Evolutionary conservation across 1,140 invertebrate genomes (phyloP).

Genomic region (Oryzaephilus surinamensis): DNA sequence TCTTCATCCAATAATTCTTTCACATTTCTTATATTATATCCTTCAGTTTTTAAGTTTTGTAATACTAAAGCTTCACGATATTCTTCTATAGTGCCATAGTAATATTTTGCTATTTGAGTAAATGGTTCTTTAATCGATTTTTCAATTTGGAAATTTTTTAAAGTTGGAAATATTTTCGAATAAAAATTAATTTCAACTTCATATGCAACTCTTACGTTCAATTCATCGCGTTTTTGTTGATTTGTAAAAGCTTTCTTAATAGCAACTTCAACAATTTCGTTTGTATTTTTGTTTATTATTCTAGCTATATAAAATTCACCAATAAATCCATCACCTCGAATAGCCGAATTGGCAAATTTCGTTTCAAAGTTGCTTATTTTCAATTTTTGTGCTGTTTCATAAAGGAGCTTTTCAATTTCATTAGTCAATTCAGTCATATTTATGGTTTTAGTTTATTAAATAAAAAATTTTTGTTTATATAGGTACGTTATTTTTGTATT

Average conservation of each 20-base stretch:
- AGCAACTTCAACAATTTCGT: no score
- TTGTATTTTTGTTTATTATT: background rate
- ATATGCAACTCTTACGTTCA: background rate
- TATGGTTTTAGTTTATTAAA: no score
- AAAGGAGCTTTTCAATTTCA: no score
- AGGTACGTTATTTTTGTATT: no score
- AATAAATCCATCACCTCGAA: conserved; percentile 2
- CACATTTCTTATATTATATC: conserved; percentile 5
- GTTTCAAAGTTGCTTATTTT: no score
- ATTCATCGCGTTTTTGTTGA: background rate
- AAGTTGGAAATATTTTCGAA: conserved; percentile 2
- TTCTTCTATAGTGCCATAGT: background rate
- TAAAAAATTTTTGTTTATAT: no score
- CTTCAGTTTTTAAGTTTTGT: background rate
- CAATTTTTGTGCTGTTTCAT: no score
- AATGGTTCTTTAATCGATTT: background rate
- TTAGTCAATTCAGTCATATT: no score
- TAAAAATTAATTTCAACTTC: conserved; percentile 3
- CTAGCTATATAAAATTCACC: background rate
- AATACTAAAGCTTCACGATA: background rate
- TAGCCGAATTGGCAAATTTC: no score
- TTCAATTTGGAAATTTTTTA: conserved; percentile 1
- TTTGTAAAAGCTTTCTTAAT: background rate
- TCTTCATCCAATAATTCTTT: conserved; percentile 20
- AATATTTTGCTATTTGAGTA: conserved; percentile 1